Evolutionary conservation across 2,888 invertebrate genomes (phyloP).

Genomic region (Marasmarcha lunaedactyla): DNA sequence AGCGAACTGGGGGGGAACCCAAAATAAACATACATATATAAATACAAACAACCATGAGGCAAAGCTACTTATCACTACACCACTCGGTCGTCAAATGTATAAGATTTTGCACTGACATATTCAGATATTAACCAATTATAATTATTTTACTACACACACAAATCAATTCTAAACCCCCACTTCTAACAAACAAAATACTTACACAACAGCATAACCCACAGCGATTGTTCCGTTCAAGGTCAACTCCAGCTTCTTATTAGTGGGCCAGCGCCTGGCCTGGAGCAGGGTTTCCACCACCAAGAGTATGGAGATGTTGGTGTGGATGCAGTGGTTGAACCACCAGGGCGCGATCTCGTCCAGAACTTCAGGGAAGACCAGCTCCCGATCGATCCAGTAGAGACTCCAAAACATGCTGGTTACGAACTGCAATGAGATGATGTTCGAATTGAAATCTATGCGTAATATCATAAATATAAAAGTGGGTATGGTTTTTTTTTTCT

Average conservation of each 20-base stretch:
- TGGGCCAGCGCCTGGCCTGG: slow-evolving; percentile 36
- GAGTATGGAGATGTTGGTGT: slow-evolving; percentile 62
- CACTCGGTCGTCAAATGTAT: no score
- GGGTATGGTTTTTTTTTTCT: no score
- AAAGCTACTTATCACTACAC: no score
- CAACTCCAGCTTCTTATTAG: slow-evolving; percentile 31
- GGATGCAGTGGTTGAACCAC: slow-evolving; percentile 72
- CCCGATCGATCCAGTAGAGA: slow-evolving; percentile 62
- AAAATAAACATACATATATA: no score
- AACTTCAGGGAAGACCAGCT: slow-evolving; percentile 64
- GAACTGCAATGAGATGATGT: slow-evolving; percentile 40
- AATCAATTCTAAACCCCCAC: no score
- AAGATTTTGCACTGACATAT: no score
- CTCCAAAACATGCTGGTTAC: slow-evolving; percentile 67
- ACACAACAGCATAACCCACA: slow-evolving; percentile 45
- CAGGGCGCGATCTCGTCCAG: slow-evolving; percentile 64
- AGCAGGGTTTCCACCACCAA: slow-evolving; percentile 54
- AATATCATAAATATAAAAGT: background rate
- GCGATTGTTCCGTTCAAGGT: slow-evolving; percentile 24
- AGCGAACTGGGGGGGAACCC: no score
- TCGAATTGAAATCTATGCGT: no score
- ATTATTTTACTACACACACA: no score
- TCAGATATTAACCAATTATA: no score
- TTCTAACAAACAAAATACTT: no score
- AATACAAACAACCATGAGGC: no score